phyloP scores from a whole-genome alignment of 2,888 invertebrate species.

The Torymus tubicola region DNA sequence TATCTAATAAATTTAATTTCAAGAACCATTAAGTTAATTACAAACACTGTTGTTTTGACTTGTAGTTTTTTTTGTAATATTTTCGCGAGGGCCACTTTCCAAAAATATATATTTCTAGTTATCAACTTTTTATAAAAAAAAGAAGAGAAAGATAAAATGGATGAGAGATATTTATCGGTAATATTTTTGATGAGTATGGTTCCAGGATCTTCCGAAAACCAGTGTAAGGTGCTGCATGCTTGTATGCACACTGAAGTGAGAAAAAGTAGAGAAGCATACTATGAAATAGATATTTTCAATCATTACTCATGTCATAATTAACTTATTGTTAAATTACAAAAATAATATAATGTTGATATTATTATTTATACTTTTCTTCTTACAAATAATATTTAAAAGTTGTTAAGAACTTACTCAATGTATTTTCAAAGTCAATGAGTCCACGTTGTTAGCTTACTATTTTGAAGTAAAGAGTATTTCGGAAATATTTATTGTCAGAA shows the following conservation, averaged over 20 bases:
- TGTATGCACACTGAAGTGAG: conserved; percentile 22
- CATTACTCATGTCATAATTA: conserved; percentile 40
- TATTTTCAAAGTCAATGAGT: conserved; percentile 45
- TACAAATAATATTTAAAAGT: conserved; percentile 45
- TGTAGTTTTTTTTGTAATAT: no score
- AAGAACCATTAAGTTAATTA: no score
- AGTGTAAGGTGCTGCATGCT: conserved; percentile 47
- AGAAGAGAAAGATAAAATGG: conserved; percentile 21
- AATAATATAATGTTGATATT: conserved; percentile 41
- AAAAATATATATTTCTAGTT: conserved; percentile 31
- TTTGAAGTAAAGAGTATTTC: conserved; percentile 43
- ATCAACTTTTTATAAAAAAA: conserved; percentile 34
- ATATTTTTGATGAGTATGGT: conserved; percentile 54
- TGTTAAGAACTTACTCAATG: conserved; percentile 47
- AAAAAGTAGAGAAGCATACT: conserved; percentile 21
- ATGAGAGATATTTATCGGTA: conserved; percentile 44
- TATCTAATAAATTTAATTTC: no score
- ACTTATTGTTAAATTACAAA: conserved; percentile 50
- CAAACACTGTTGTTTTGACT: no score
- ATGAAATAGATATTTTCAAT: conserved; percentile 32
- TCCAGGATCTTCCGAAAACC: conserved; percentile 46
- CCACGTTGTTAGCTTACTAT: conserved; percentile 47
- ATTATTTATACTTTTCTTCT: conserved; percentile 48
- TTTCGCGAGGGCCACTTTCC: neutral
- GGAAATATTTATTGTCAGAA: conserved; percentile 51